Conservation (phyloP, 2,888 invertebrate genomes). For the Smittia aterrima region DNA sequence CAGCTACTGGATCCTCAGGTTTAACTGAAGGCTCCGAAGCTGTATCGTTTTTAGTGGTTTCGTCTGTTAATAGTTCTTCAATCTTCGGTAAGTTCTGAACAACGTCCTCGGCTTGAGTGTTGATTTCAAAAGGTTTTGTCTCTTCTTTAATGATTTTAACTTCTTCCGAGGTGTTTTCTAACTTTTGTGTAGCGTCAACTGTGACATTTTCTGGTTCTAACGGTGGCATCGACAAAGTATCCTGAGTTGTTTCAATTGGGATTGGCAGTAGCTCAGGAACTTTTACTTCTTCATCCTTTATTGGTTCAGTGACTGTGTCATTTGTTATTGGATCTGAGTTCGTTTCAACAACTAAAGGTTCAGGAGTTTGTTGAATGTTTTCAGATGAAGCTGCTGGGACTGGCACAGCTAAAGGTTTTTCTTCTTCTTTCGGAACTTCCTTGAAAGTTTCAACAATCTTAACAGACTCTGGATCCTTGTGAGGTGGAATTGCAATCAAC, state of each 20-base stretch:
- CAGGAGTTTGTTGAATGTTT: background rate
- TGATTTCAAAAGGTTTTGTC: background rate
- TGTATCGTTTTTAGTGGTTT: background rate
- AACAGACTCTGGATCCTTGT: background rate
- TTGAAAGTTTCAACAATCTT: background rate
- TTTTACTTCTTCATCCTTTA: background rate
- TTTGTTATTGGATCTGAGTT: no score
- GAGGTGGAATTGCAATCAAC: background rate
- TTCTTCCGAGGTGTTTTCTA: background rate
- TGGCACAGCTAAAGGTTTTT: slow-evolving; percentile 5
- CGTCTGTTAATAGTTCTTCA: background rate
- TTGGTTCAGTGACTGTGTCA: background rate
- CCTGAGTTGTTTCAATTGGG: no score
- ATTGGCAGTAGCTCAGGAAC: no score
- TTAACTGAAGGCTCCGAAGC: background rate
- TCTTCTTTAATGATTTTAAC: background rate
- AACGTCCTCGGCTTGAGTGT: background rate
- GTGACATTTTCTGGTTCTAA: no score
- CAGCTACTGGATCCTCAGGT: background rate
- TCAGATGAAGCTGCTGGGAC: background rate
- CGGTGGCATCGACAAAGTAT: no score
- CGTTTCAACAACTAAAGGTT: background rate
- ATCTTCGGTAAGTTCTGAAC: background rate
- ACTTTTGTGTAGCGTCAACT: background rate
- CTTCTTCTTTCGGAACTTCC: background rate